These are phyloP conservation scores for Rhagoletis pomonella DNA, from an alignment of 1,140 invertebrate genomes.

Conservation along the genomic window DNA sequence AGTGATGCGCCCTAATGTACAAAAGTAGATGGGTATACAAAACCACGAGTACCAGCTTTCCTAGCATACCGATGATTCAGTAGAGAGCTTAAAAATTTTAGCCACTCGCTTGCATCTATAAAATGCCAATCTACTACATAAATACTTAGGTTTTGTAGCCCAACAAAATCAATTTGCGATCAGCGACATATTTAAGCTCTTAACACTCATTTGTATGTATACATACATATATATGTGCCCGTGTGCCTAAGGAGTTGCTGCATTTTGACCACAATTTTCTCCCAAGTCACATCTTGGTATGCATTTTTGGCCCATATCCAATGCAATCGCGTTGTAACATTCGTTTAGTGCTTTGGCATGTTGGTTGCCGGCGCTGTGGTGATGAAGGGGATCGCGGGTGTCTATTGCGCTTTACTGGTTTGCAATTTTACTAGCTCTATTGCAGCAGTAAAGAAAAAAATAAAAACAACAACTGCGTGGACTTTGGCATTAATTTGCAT, in stretches of 20 bases:
- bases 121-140: slow-evolving; percentile 21
- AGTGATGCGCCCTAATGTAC: too few relatives aligned
- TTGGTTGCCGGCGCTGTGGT: neutral
- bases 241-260: neutral
- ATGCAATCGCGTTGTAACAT: neutral
- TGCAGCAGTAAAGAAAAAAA: neutral
- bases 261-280: slow-evolving; percentile 36
- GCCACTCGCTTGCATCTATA: slow-evolving; percentile 12
- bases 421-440: neutral
- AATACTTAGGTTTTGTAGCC: neutral
- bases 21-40: neutral
- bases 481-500: slow-evolving; percentile 52
- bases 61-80: slow-evolving; percentile 5
- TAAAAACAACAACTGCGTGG: neutral
- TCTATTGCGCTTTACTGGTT: neutral
- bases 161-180: slow-evolving; percentile 13
- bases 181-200: slow-evolving; percentile 13
- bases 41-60: neutral
- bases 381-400: neutral
- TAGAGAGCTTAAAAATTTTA: neutral
- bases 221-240: neutral
- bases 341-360: neutral
- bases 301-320: slow-evolving; percentile 13
- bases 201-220: neutral
- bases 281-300: slow-evolving; percentile 28